Percentiles rank a stretch among this genome's conserved stretches.
Evolutionary conservation across 2,797 vertebrate species (phyloP).

Genomic region (Botia kubotai): DNA sequence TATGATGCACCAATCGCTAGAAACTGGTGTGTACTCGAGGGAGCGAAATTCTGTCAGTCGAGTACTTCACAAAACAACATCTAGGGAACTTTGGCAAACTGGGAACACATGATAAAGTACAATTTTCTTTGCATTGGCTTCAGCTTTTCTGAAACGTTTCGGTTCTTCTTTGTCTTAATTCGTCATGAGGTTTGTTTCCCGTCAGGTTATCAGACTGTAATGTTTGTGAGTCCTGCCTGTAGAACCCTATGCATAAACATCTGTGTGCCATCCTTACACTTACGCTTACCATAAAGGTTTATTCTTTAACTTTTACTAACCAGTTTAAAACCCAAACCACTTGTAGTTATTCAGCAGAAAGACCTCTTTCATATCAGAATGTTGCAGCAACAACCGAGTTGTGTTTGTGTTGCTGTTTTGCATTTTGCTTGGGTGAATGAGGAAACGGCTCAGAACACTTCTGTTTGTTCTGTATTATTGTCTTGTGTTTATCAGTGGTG

Average conservation of each 20-base stretch:
- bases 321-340: too few relatives aligned
- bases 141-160: conserved; percentile 29
- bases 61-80: neutral
- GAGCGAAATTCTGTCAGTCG: neutral
- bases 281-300: too few relatives aligned
- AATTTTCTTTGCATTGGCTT: conserved; percentile 27
- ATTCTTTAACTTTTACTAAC: too few relatives aligned
- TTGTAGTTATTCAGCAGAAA: too few relatives aligned
- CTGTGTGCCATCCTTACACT: neutral
- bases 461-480: too few relatives aligned
- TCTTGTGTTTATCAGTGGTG: too few relatives aligned
- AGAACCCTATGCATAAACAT: neutral
- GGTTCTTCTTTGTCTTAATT: conserved; percentile 54
- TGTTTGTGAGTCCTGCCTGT: conserved; percentile 2
- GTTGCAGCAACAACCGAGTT: too few relatives aligned
- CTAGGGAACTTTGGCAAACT: neutral
- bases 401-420: too few relatives aligned
- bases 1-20: neutral
- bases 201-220: conserved; percentile 32
- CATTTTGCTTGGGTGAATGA: too few relatives aligned
- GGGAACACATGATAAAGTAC: neutral
- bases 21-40: neutral
- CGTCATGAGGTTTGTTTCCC: conserved; percentile 41
- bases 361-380: too few relatives aligned
- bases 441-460: too few relatives aligned